A percentile compares a stretch with the other conserved stretches of the same genome.
Evolutionary conservation across 1,140 invertebrate genomes (phyloP).

Genomic region (Drosophila sturtevanti): DNA sequence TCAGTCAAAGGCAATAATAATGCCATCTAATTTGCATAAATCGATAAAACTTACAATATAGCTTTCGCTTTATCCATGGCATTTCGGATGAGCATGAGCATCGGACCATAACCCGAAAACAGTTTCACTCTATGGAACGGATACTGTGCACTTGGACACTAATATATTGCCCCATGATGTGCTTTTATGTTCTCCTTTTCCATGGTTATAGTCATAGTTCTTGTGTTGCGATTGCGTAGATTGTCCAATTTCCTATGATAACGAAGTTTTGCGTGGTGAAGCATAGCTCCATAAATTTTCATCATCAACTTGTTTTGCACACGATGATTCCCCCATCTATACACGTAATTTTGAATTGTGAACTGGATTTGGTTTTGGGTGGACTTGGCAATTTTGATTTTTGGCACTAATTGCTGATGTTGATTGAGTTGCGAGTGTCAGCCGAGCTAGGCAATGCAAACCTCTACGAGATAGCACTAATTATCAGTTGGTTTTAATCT

Average conservation of each 20-base stretch:
- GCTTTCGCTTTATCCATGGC: not conserved
- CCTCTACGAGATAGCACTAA: not conserved
- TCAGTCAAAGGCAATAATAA: not conserved
- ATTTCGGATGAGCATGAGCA: slow-evolving; percentile 3
- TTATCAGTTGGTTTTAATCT: not conserved
- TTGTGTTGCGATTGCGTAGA: slow-evolving; percentile 41
- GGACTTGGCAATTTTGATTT: slow-evolving; percentile 25
- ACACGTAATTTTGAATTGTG: slow-evolving; percentile 65
- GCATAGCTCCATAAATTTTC: slow-evolving; percentile 54
- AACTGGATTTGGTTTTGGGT: slow-evolving; percentile 33
- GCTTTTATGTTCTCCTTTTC: slow-evolving; percentile 41
- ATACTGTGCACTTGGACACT: slow-evolving; percentile 62
- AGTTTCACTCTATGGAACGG: slow-evolving; percentile 42
- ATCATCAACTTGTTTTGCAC: slow-evolving; percentile 51
- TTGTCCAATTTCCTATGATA: slow-evolving; percentile 51
- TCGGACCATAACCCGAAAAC: slow-evolving; percentile 23
- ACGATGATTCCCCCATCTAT: slow-evolving; percentile 33
- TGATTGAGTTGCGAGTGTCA: slow-evolving; percentile 43
- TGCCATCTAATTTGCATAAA: slow-evolving; percentile 38
- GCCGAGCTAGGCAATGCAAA: slow-evolving; percentile 21
- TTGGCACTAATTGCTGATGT: slow-evolving; percentile 58
- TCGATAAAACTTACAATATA: slow-evolving; percentile 29
- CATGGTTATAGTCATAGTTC: slow-evolving; percentile 32
- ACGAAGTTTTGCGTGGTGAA: slow-evolving; percentile 33
- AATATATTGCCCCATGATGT: slow-evolving; percentile 58